A percentile compares a stretch with the other conserved stretches of the same genome.
These are phyloP conservation scores for Caenorhabditis sinica DNA, from an alignment of 2,888 invertebrate species.

Conservation along the genomic window DNA sequence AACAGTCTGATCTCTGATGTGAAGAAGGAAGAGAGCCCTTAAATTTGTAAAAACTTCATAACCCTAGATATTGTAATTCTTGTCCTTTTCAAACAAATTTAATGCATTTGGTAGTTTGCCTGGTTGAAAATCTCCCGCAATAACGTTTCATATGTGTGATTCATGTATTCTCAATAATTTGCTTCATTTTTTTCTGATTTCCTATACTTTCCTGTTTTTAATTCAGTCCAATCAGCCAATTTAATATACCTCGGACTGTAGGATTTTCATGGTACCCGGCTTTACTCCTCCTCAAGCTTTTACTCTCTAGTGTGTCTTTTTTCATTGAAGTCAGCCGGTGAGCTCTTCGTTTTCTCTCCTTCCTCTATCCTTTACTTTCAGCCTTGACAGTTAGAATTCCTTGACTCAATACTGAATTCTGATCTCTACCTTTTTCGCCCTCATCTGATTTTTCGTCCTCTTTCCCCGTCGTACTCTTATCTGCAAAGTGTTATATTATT, in stretches of 20 bases:
- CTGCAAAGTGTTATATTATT: neutral
- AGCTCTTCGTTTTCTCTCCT: constrained; percentile 41
- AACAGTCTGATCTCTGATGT: constrained; percentile 50
- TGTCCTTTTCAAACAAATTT: neutral
- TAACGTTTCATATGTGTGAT: constrained; percentile 63
- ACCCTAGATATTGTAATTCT: neutral
- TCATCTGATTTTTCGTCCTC: neutral
- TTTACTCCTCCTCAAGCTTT: constrained; percentile 49
- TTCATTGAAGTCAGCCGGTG: constrained; percentile 65
- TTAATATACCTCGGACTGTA: constrained; percentile 44
- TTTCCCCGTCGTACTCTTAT: neutral
- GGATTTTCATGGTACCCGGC: constrained; percentile 53
- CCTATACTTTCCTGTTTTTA: neutral
- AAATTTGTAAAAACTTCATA: constrained; percentile 11
- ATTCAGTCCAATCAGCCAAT: neutral
- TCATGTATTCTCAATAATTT: constrained; percentile 2
- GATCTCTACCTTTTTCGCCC: constrained; percentile 38
- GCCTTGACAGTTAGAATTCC: constrained; percentile 64
- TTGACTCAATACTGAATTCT: constrained; percentile 58
- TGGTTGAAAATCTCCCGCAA: constrained; percentile 45
- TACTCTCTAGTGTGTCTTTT: constrained; percentile 46
- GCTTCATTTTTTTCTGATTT: neutral
- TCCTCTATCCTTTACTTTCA: neutral
- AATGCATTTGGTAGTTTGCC: constrained; percentile 46
- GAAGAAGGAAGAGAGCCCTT: constrained; percentile 54